Percentiles rank a stretch among this genome's conserved stretches.
Evolutionary conservation across 2,113 vertebrate species (phyloP).

Genomic region (Myrmecophaga tridactyla): DNA sequence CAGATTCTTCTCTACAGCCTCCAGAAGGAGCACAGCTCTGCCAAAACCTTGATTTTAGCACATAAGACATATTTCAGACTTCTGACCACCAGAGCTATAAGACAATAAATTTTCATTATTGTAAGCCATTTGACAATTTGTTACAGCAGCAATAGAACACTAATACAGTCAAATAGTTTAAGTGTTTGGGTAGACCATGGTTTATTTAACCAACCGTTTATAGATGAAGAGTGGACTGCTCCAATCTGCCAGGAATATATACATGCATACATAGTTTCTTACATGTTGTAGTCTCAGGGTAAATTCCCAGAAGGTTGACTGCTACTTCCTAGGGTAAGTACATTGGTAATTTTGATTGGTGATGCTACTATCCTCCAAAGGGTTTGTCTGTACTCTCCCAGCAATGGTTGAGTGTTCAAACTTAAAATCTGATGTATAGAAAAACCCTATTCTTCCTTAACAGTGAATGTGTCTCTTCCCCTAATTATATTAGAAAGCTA

Average conservation of each 20-base stretch:
- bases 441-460: not conserved
- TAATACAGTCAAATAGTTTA: not conserved
- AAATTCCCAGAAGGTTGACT: not conserved
- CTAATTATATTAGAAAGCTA: not conserved
- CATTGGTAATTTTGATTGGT: not conserved
- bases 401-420: not conserved
- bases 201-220: constrained; percentile 11
- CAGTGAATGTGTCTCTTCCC: not conserved
- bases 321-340: not conserved
- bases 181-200: not conserved
- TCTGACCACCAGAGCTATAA: not conserved
- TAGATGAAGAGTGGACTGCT: not conserved
- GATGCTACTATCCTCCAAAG: not conserved
- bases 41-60: not conserved
- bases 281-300: not conserved
- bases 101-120: not conserved
- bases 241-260: not conserved
- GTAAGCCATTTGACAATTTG: not conserved
- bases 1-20: not conserved
- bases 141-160: not conserved
- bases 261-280: not conserved
- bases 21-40: not conserved
- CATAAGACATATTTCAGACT: not conserved
- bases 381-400: not conserved
- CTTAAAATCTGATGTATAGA: not conserved